Conservation (phyloP, 1,140 invertebrate genomes). For the Sipha flava region DNA sequence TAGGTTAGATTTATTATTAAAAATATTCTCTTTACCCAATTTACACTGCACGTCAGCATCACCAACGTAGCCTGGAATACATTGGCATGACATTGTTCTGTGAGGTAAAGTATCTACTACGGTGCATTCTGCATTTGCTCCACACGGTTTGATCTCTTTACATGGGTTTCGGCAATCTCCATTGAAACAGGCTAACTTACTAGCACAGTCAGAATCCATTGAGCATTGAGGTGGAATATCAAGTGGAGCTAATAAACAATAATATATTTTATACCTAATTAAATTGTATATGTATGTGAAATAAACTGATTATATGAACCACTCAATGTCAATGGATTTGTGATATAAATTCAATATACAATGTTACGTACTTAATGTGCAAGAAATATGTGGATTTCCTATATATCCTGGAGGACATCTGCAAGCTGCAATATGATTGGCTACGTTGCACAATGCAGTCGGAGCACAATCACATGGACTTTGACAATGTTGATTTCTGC, state of each 20-base stretch:
- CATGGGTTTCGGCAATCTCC: slow-evolving; percentile 77
- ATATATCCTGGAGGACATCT: slow-evolving; percentile 71
- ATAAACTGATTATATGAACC: background rate
- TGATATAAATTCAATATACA: background rate
- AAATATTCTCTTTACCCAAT: slow-evolving; percentile 50
- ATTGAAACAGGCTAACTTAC: slow-evolving; percentile 71
- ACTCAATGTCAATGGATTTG: background rate
- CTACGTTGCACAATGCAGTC: slow-evolving; percentile 65
- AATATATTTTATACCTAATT: background rate
- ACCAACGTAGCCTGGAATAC: slow-evolving; percentile 67
- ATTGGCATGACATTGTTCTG: slow-evolving; percentile 78
- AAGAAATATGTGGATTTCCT: slow-evolving; percentile 64
- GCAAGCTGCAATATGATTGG: slow-evolving; percentile 66
- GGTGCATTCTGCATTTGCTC: slow-evolving; percentile 64
- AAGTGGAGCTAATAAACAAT: slow-evolving; percentile 43
- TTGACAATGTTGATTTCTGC: slow-evolving; percentile 62
- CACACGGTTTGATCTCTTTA: slow-evolving; percentile 66
- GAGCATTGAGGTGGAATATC: slow-evolving; percentile 57
- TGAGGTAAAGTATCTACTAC: slow-evolving; percentile 76
- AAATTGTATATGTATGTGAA: background rate
- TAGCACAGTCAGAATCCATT: slow-evolving; percentile 73
- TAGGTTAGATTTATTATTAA: background rate
- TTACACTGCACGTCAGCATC: slow-evolving; percentile 74
- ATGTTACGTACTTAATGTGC: slow-evolving; percentile 49
- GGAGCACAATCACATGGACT: slow-evolving; percentile 67